A percentile compares a stretch with the other conserved stretches of the same genome.
phyloP scores from a whole-genome alignment of 2,888 invertebrate species.

The Drosophila limbata region DNA sequence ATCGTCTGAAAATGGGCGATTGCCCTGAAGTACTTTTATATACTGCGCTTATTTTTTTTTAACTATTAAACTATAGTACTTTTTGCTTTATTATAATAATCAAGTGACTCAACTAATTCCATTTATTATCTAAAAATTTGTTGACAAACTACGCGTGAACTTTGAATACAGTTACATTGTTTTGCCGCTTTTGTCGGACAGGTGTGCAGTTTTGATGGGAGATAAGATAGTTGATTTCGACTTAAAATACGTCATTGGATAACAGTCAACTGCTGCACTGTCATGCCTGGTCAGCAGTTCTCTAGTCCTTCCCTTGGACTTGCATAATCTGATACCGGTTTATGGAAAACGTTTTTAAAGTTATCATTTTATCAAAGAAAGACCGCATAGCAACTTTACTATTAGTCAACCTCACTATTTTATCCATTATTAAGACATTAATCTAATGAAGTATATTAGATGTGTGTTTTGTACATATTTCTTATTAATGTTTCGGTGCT shows the following conservation, averaged over 20 bases:
- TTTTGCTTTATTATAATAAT: background rate
- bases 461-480: too few species aligned
- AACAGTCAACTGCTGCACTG: background rate
- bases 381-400: background rate
- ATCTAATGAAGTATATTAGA: too few species aligned
- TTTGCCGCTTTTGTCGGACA: background rate
- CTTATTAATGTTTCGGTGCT: too few species aligned
- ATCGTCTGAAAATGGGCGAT: too few species aligned
- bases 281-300: background rate
- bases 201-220: background rate
- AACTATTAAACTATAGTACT: too few species aligned
- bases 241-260: slow-evolving; percentile 9
- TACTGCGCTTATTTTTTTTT: background rate
- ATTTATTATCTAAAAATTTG: background rate
- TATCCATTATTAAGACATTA: too few species aligned
- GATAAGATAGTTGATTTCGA: slow-evolving; percentile 19
- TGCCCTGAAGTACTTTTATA: background rate
- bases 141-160: background rate
- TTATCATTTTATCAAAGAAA: background rate
- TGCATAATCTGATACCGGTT: background rate
- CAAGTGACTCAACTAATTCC: background rate
- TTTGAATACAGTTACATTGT: slow-evolving; percentile 1
- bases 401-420: too few species aligned
- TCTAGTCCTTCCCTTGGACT: background rate
- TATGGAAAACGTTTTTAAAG: background rate